Percentiles rank a stretch among this genome's conserved stretches.
Evolutionary conservation across 1,140 invertebrate species (phyloP).

Genomic region (Drosophila arawakana): DNA sequence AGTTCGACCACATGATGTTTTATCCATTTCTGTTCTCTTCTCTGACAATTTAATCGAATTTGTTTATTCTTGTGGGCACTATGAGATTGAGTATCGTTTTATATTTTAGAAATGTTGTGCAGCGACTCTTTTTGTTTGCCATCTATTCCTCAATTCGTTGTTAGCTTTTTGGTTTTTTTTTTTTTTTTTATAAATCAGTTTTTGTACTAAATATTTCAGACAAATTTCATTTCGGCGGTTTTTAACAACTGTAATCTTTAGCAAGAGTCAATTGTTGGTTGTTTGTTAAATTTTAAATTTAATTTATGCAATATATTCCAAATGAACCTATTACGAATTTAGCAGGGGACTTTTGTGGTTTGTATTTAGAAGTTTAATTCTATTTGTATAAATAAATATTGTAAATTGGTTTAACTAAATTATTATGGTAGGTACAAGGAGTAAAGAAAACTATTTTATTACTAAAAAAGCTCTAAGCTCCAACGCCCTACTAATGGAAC

Average conservation of each 20-base stretch:
- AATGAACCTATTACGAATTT: conserved; percentile 54
- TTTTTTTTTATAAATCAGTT: conserved; percentile 24
- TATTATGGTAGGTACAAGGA: no score
- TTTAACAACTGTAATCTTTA: conserved; percentile 13
- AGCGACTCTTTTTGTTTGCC: conserved; percentile 31
- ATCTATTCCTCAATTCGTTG: not conserved
- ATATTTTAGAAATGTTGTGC: conserved; percentile 43
- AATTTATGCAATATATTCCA: conserved; percentile 61
- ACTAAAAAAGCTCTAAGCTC: no score
- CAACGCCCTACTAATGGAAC: no score
- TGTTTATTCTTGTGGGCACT: conserved; percentile 54
- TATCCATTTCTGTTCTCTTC: conserved; percentile 23
- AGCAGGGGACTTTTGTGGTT: conserved; percentile 28
- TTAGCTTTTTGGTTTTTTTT: conserved; percentile 15
- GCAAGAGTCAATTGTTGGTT: not conserved
- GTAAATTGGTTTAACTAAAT: no score
- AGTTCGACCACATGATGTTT: conserved; percentile 41
- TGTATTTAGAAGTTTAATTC: conserved; percentile 3
- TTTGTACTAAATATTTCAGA: conserved; percentile 46
- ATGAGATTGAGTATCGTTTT: conserved; percentile 26
- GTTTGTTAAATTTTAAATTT: conserved; percentile 72
- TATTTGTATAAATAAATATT: not conserved
- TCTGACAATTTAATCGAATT: conserved; percentile 71
- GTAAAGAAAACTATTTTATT: no score
- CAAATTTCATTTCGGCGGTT: conserved; percentile 57